These are phyloP conservation scores for Drosophila nasuta DNA, from an alignment of 1,140 invertebrate species.

Conservation along the genomic window DNA sequence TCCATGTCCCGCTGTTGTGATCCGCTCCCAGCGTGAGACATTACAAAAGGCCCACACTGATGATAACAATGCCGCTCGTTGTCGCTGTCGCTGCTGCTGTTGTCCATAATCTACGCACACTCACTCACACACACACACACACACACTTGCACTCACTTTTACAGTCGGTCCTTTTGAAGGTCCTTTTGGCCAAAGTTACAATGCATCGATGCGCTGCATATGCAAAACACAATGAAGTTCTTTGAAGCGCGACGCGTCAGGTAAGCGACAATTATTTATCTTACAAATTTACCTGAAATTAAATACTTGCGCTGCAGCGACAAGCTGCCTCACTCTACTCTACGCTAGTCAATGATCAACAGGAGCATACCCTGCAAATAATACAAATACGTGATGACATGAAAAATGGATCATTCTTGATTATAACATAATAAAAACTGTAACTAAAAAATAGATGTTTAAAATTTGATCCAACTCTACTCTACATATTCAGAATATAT, in stretches of 20 bases:
- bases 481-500: no score
- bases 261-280: conserved; percentile 82
- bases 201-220: conserved; percentile 48
- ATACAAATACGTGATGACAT: no score
- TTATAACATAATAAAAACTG: no score
- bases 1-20: conserved; percentile 77
- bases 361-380: conserved; percentile 25
- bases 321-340: not conserved
- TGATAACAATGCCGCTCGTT: conserved; percentile 65
- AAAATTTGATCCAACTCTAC: no score
- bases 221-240: conserved; percentile 82
- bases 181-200: conserved; percentile 76
- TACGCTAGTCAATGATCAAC: not conserved
- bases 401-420: no score
- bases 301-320: conserved; percentile 64
- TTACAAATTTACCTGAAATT: conserved; percentile 84
- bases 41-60: conserved; percentile 28
- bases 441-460: no score
- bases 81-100: conserved; percentile 38
- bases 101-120: conserved; percentile 63
- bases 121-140: conserved; percentile 8
- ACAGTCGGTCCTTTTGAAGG: conserved; percentile 73
- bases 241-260: conserved; percentile 77
- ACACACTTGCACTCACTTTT: not conserved
- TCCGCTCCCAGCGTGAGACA: conserved; percentile 66